Percentiles rank a stretch among this genome's conserved stretches.
These are phyloP conservation scores for Epirrhoe tristata DNA, from an alignment of 2,888 invertebrate species.

Conservation along the genomic window DNA sequence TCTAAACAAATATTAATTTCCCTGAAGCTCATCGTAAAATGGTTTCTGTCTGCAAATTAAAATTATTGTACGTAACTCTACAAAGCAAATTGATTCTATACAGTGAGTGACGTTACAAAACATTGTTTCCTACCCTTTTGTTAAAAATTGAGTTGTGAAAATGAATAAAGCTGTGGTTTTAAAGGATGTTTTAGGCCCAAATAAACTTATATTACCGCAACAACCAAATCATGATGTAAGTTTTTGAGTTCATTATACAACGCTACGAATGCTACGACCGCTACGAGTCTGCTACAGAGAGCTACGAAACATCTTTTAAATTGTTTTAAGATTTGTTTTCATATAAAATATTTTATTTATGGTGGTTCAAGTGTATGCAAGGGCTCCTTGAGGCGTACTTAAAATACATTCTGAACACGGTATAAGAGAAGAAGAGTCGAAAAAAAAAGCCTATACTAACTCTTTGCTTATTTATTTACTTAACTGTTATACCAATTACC, in stretches of 20 bases:
- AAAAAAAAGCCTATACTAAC: too few species aligned
- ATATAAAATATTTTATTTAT: too few species aligned
- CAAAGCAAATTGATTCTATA: constrained; percentile 28
- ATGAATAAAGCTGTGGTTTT: constrained; percentile 18
- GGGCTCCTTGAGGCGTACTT: too few species aligned
- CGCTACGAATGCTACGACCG: constrained; percentile 10
- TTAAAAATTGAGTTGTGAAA: constrained; percentile 14
- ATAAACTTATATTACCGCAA: constrained; percentile 50
- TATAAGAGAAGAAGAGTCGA: too few species aligned
- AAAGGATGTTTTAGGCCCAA: constrained; percentile 32
- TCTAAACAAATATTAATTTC: constrained; percentile 1
- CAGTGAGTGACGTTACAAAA: constrained; percentile 10
- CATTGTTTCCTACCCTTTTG: constrained; percentile 10
- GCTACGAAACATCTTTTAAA: neutral
- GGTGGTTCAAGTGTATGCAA: too few species aligned
- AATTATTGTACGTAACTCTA: constrained; percentile 30
- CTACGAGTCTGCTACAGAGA: constrained; percentile 12
- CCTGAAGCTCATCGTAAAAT: constrained; percentile 13
- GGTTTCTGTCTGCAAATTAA: constrained; percentile 27
- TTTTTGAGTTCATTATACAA: neutral
- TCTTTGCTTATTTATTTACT: too few species aligned
- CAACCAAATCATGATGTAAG: constrained; percentile 63
- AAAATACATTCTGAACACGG: too few species aligned
- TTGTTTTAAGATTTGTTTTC: too few species aligned
- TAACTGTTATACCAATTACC: neutral